phyloP scores from a whole-genome alignment of 1,140 invertebrate genomes.

The Lepidurus packardi region DNA sequence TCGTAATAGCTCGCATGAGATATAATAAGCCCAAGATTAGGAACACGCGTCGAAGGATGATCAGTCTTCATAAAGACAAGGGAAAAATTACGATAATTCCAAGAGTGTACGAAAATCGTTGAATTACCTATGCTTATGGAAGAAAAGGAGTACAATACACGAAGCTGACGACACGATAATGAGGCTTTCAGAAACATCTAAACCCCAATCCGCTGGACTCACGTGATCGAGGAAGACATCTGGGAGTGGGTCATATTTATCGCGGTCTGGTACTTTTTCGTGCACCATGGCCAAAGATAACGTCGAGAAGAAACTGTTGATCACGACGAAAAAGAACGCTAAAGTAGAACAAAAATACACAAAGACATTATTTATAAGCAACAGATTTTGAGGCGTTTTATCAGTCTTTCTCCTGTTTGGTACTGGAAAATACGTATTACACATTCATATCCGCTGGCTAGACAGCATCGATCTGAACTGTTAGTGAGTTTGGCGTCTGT shows the following conservation, averaged over 20 bases:
- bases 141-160: conserved; percentile 65
- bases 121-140: conserved; percentile 72
- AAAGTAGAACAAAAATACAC: conserved; percentile 48
- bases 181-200: conserved; percentile 74
- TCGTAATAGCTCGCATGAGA: conserved; percentile 77
- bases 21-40: conserved; percentile 75
- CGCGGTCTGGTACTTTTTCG: conserved; percentile 71
- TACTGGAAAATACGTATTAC: neutral
- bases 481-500: too few species aligned
- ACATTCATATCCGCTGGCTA: too few species aligned
- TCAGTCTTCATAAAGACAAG: conserved; percentile 58
- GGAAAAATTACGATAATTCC: neutral
- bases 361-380: conserved; percentile 53
- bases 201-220: conserved; percentile 62
- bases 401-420: neutral
- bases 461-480: too few species aligned
- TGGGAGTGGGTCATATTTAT: conserved; percentile 63
- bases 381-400: conserved; percentile 52
- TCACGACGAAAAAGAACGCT: conserved; percentile 44
- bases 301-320: conserved; percentile 44
- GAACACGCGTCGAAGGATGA: conserved; percentile 73
- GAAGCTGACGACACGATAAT: conserved; percentile 71
- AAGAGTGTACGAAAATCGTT: neutral
- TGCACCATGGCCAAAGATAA: conserved; percentile 72
- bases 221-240: conserved; percentile 75